Conservation (phyloP, 2,888 invertebrate genomes). For the Pseudeuparius sepicola region DNA sequence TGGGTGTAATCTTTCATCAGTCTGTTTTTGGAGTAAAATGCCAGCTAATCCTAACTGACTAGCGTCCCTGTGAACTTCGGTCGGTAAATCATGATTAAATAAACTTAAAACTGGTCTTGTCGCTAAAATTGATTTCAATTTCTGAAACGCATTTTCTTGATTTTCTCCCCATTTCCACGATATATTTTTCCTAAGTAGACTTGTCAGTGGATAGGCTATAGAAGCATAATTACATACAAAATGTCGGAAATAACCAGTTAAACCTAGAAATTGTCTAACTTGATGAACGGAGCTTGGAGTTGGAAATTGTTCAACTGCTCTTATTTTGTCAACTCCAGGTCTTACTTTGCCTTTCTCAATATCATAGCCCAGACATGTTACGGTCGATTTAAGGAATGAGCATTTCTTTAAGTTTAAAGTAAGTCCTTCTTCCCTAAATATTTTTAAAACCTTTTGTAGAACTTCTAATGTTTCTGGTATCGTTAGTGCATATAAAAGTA, state of each 20-base stretch:
- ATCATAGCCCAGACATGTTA: constrained; percentile 5
- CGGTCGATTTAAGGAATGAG: constrained; percentile 5
- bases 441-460: constrained; percentile 15
- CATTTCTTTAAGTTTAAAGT: constrained; percentile 6
- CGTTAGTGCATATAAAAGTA: constrained; percentile 16
- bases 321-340: background rate
- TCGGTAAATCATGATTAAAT: constrained; percentile 21
- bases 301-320: constrained; percentile 1
- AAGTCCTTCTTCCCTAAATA: constrained; percentile 12
- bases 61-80: constrained; percentile 29
- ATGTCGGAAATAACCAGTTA: constrained; percentile 27
- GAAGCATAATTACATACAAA: constrained; percentile 24
- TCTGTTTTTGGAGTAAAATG: constrained; percentile 26
- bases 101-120: constrained; percentile 19
- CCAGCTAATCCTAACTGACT: constrained; percentile 25
- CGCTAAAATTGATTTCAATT: constrained; percentile 12
- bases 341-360: background rate
- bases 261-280: constrained; percentile 24
- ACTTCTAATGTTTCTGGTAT: constrained; percentile 13
- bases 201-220: constrained; percentile 22
- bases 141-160: constrained; percentile 16
- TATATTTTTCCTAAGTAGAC: constrained; percentile 15
- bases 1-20: constrained; percentile 19
- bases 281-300: constrained; percentile 2
- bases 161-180: constrained; percentile 13